phyloP scores from a whole-genome alignment of 1,140 invertebrate species.

The Brachionus manjavacas region DNA sequence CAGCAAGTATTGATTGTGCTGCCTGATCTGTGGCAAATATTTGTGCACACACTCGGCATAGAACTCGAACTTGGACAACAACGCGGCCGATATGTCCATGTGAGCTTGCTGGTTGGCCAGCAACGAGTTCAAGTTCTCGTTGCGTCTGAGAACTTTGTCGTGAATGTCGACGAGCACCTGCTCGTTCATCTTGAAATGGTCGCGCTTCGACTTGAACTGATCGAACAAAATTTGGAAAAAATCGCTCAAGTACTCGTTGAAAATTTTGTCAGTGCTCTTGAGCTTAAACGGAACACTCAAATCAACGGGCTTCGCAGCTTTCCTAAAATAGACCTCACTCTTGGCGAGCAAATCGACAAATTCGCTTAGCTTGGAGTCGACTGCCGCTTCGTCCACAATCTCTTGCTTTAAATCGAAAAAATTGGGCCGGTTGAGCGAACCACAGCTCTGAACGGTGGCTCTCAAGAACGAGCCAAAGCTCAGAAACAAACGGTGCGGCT shows the following conservation, averaged over 20 bases:
- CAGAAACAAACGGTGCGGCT: not conserved
- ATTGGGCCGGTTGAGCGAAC: not conserved
- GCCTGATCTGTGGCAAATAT: slow-evolving; percentile 38
- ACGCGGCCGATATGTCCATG: slow-evolving; percentile 1
- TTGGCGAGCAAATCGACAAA: not conserved
- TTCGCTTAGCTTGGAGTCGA: not conserved
- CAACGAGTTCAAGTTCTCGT: not conserved
- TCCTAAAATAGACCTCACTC: not conserved
- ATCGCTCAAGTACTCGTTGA: slow-evolving; percentile 5
- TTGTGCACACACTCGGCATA: slow-evolving; percentile 42
- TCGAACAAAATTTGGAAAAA: slow-evolving; percentile 37
- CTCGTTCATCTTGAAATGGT: slow-evolving; percentile 39
- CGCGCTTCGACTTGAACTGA: slow-evolving; percentile 37
- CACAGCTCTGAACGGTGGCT: not conserved
- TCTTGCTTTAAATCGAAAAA: slow-evolving; percentile 4
- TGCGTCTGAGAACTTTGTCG: not conserved
- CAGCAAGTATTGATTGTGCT: slow-evolving; percentile 19
- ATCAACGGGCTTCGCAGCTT: not conserved
- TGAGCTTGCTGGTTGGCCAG: not conserved
- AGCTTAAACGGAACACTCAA: not conserved
- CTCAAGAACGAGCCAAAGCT: not conserved
- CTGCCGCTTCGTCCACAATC: not conserved
- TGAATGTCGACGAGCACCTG: slow-evolving; percentile 19
- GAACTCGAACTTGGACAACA: slow-evolving; percentile 34
- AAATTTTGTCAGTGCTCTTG: not conserved